A percentile compares a stretch with the other conserved stretches of the same genome.
phyloP scores from a whole-genome alignment of 2,888 invertebrate species.

The Cataglyphis rosenhaueri region DNA sequence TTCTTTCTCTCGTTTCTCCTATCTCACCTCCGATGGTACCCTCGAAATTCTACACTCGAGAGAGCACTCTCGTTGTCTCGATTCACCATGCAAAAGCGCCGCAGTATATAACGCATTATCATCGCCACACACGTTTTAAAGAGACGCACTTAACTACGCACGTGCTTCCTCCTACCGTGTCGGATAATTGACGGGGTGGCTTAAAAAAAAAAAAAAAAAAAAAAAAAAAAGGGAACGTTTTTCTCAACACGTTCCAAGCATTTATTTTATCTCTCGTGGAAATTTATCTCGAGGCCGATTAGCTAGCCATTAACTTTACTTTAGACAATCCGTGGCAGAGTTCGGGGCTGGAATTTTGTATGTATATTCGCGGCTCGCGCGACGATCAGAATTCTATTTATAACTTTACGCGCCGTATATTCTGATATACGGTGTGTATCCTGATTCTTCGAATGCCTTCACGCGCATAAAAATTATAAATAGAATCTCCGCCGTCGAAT shows the following conservation, averaged over 20 bases:
- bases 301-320: slow-evolving; percentile 20
- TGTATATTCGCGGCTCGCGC: not conserved
- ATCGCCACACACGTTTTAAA: not conserved
- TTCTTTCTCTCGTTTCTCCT: slow-evolving; percentile 8
- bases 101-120: slow-evolving; percentile 30
- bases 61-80: slow-evolving; percentile 51
- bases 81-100: slow-evolving; percentile 40
- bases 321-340: not conserved
- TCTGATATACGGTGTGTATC: not conserved
- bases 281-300: not conserved
- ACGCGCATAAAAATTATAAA: not conserved
- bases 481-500: not conserved
- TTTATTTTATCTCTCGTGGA: not conserved
- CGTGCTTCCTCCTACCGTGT: not conserved
- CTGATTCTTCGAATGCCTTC: not conserved
- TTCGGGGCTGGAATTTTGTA: slow-evolving; percentile 1
- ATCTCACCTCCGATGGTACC: slow-evolving; percentile 66
- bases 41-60: slow-evolving; percentile 70
- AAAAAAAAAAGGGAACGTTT: not conserved
- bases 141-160: slow-evolving; percentile 17
- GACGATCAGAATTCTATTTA: not conserved
- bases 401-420: not conserved
- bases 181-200: slow-evolving; percentile 1
- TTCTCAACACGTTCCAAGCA: not conserved
- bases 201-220: not conserved